These are phyloP conservation scores for Hypolimnas misippus DNA, from an alignment of 2,888 invertebrate genomes.

Conservation along the genomic window DNA sequence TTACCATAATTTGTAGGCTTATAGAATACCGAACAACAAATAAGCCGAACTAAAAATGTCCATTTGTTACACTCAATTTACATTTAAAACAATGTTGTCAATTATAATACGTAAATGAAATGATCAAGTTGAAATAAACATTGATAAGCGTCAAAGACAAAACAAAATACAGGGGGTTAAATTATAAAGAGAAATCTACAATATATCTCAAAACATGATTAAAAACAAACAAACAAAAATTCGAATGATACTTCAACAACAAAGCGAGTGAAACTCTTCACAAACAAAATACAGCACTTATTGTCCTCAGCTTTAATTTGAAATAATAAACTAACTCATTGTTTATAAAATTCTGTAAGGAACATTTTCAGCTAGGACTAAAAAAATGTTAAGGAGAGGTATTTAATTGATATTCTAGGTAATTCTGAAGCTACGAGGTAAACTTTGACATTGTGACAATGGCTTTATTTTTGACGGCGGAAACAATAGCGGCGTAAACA, in stretches of 20 bases:
- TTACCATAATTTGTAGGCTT: no score
- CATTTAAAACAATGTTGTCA: no score
- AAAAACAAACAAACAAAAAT: background rate
- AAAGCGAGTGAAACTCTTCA: background rate
- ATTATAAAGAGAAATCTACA: no score
- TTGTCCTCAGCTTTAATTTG: background rate
- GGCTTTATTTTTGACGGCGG: slow-evolving; percentile 32
- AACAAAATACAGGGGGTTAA: no score
- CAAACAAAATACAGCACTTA: background rate
- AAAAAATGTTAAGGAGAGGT: background rate
- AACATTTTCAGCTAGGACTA: background rate
- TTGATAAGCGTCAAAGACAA: no score
- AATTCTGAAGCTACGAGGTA: slow-evolving; percentile 15
- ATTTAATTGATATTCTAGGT: slow-evolving; percentile 6
- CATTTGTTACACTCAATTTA: no score
- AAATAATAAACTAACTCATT: background rate
- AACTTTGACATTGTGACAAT: slow-evolving; percentile 24
- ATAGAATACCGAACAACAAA: no score
- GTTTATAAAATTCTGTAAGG: background rate
- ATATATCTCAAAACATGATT: no score
- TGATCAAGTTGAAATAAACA: no score
- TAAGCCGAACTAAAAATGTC: no score
- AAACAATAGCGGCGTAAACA: slow-evolving; percentile 38
- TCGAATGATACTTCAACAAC: background rate
- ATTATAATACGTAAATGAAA: no score